A percentile compares a stretch with the other conserved stretches of the same genome.
Evolutionary conservation across 2,797 vertebrate species (phyloP).

Genomic region (Salmo trutta): DNA sequence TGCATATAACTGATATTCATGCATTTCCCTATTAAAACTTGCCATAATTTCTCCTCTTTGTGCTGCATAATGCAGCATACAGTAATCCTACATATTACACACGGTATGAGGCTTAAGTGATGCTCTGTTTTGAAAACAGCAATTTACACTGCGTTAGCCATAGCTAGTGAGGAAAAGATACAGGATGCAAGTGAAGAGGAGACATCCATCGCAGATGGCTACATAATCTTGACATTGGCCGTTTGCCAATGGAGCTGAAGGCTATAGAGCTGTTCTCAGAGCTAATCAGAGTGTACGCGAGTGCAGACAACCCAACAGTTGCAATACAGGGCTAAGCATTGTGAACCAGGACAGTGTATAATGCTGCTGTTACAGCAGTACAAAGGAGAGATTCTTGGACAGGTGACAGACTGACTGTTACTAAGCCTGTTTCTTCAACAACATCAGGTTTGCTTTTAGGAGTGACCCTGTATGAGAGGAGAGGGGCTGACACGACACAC

Average conservation of each 20-base stretch:
- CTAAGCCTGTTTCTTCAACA: not conserved
- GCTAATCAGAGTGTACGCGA: not conserved
- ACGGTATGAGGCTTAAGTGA: not conserved
- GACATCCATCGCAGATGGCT: conserved; percentile 1
- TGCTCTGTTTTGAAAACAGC: not conserved
- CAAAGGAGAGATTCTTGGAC: not conserved
- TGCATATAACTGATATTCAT: not conserved
- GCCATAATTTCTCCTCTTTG: not conserved
- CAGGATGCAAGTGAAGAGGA: not conserved
- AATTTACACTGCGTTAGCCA: not conserved
- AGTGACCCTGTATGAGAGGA: not conserved
- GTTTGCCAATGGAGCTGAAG: not conserved
- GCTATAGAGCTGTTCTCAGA: conserved; percentile 4
- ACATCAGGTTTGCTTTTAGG: not conserved
- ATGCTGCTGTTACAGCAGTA: not conserved
- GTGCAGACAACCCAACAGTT: not conserved
- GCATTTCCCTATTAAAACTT: no score
- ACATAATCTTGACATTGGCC: not conserved
- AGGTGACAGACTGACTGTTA: not conserved
- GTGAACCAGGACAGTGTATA: not conserved
- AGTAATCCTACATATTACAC: not conserved
- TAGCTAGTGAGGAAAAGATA: not conserved
- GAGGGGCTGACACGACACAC: no score
- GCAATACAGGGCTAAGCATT: not conserved
- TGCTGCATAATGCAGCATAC: not conserved